Evolutionary conservation across 2,797 vertebrate genomes (phyloP).

Genomic region (Galaxias olidus): DNA sequence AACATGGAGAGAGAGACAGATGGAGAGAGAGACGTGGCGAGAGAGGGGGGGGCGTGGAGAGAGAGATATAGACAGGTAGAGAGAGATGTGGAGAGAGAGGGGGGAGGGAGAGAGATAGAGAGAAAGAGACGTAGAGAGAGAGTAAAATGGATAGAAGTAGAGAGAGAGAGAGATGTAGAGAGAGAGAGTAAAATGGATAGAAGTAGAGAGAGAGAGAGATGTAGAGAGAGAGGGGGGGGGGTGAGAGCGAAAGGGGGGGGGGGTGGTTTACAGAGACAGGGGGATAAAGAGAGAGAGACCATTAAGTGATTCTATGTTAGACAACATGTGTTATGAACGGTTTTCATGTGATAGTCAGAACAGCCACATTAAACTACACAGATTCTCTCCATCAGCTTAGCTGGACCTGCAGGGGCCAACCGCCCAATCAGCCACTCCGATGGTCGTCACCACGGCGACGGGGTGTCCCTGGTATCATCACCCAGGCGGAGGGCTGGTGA

Average conservation of each 20-base stretch:
- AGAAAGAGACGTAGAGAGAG: neutral
- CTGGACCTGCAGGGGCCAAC: slow-evolving; percentile 55
- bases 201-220: neutral
- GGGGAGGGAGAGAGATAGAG: neutral
- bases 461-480: neutral
- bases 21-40: neutral
- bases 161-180: neutral
- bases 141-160: neutral
- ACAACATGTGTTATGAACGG: too few relatives aligned
- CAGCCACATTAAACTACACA: too few relatives aligned
- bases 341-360: too few relatives aligned
- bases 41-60: neutral
- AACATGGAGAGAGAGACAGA: neutral
- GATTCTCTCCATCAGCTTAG: slow-evolving; percentile 9
- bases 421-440: slow-evolving; percentile 61
- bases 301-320: too few relatives aligned
- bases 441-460: slow-evolving; percentile 53
- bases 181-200: neutral
- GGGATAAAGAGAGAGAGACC: too few relatives aligned
- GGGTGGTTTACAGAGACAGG: too few relatives aligned
- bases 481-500: slow-evolving; percentile 32
- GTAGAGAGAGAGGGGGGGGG: neutral
- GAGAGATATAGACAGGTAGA: neutral
- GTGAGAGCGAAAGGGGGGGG: too few relatives aligned
- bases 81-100: neutral